Conservation (phyloP, 2,113 vertebrate species). For the Caranx ignobilis region DNA sequence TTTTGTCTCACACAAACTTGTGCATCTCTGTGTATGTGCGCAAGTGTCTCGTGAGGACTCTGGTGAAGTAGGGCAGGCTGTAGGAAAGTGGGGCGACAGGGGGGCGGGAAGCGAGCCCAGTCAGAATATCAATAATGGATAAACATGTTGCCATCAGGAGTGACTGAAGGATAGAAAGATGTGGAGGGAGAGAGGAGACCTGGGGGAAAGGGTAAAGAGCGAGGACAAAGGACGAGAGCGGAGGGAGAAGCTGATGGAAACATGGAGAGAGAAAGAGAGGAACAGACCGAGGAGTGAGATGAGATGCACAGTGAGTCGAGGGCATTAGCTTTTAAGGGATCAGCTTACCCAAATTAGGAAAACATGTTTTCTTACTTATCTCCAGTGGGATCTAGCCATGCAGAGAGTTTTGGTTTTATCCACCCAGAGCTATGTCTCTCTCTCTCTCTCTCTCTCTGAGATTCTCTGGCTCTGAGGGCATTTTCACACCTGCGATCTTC, state of each 20-base stretch:
- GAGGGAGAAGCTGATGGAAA: conserved; percentile 10
- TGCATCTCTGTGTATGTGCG: conserved; percentile 47
- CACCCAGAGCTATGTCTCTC: background rate
- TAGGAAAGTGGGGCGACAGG: conserved; percentile 78
- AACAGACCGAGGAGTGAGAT: background rate
- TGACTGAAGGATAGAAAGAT: conserved; percentile 57
- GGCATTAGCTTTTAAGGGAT: conserved; percentile 36
- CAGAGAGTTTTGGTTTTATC: background rate
- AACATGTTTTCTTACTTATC: conserved; percentile 15
- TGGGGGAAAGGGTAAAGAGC: conserved; percentile 44
- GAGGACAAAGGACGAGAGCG: conserved; percentile 46
- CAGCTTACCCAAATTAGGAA: conserved; percentile 27
- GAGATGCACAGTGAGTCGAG: conserved; percentile 1
- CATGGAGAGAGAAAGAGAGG: conserved; percentile 4
- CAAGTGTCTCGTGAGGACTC: conserved; percentile 68
- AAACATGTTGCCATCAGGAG: conserved; percentile 78
- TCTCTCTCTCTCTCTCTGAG: conserved; percentile 13
- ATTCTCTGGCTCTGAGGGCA: background rate
- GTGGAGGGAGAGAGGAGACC: conserved; percentile 31
- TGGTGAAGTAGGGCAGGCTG: conserved; percentile 79
- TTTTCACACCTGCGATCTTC: background rate
- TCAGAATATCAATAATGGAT: conserved; percentile 83
- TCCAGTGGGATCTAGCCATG: background rate
- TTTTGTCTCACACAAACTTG: conserved; percentile 56
- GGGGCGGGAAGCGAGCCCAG: conserved; percentile 72